Evolutionary conservation across 2,113 vertebrate genomes (phyloP).

Genomic region (Muscicapa adusta): DNA sequence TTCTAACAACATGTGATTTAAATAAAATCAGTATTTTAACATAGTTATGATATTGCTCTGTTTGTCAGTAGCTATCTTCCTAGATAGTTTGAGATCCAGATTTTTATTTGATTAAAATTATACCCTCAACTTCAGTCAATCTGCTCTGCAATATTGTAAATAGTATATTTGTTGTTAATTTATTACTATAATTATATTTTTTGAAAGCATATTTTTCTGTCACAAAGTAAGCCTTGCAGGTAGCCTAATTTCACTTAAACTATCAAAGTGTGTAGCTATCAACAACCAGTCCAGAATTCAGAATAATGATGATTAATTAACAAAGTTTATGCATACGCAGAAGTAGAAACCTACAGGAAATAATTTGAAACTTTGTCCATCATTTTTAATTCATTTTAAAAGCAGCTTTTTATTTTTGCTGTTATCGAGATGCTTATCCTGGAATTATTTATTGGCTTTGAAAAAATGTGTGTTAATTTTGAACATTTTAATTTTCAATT

Average conservation of each 20-base stretch:
- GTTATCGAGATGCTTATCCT: not conserved
- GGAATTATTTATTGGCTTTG: not conserved
- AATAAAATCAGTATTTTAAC: not conserved
- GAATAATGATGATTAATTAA: not conserved
- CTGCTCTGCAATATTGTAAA: not conserved
- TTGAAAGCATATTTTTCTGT: not conserved
- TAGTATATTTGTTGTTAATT: not conserved
- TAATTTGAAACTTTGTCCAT: not conserved
- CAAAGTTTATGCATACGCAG: not conserved
- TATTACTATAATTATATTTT: not conserved
- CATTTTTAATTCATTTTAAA: not conserved
- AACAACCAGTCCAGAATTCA: not conserved
- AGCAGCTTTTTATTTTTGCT: not conserved
- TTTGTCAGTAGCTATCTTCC: not conserved
- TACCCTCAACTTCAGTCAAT: not conserved
- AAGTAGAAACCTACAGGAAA: not conserved
- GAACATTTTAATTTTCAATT: not conserved
- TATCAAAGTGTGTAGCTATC: not conserved
- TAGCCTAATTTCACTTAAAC: not conserved
- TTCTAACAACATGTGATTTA: not conserved
- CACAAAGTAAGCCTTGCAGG: not conserved
- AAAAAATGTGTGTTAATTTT: not conserved
- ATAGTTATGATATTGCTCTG: not conserved
- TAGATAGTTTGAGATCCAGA: not conserved
- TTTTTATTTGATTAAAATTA: not conserved